A percentile compares a stretch with the other conserved stretches of the same genome.
These are phyloP conservation scores for Cliona cf. orientalis DNA, from an alignment of 37 sponge, comb jelly and placozoan species.

Conservation along the genomic window DNA sequence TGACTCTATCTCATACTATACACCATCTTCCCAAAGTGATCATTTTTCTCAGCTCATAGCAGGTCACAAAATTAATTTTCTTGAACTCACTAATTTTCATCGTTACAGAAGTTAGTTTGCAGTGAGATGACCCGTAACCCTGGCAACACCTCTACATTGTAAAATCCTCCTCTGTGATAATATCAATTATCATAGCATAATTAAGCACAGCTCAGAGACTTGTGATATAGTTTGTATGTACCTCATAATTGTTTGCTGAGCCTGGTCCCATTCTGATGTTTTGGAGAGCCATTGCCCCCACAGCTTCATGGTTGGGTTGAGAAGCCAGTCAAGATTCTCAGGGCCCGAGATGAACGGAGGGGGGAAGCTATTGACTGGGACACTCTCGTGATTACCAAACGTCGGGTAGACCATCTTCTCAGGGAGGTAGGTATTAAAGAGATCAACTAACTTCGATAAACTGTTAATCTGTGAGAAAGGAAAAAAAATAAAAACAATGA, in stretches of 20 bases:
- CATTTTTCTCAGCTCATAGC: too few species aligned
- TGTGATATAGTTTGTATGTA: neutral
- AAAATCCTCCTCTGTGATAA: slow-evolving; percentile 80
- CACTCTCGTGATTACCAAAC: slow-evolving; percentile 95
- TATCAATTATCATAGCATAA: neutral
- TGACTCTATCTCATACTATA: too few species aligned
- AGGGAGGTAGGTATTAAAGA: slow-evolving; percentile 78
- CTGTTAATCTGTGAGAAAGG: slow-evolving; percentile 53
- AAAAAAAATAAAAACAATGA: neutral
- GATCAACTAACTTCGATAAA: slow-evolving; percentile 29
- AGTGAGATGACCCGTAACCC: slow-evolving; percentile 82
- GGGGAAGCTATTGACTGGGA: slow-evolving; percentile 94
- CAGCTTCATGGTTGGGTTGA: slow-evolving; percentile 48
- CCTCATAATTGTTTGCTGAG: slow-evolving; percentile 2
- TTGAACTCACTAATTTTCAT: slow-evolving; percentile 67
- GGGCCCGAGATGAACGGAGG: slow-evolving; percentile 79
- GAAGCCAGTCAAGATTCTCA: slow-evolving; percentile 80
- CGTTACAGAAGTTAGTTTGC: slow-evolving; percentile 88
- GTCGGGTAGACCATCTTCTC: slow-evolving; percentile 79
- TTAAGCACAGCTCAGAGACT: neutral
- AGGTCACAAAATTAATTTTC: too few species aligned
- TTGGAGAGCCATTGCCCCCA: slow-evolving; percentile 84
- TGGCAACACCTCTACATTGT: slow-evolving; percentile 52
- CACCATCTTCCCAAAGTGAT: too few species aligned
- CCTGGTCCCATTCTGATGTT: neutral